Percentiles rank a stretch among this genome's conserved stretches.
Conservation (phyloP, 2,113 vertebrate species). For the Notechis scutatus region DNA sequence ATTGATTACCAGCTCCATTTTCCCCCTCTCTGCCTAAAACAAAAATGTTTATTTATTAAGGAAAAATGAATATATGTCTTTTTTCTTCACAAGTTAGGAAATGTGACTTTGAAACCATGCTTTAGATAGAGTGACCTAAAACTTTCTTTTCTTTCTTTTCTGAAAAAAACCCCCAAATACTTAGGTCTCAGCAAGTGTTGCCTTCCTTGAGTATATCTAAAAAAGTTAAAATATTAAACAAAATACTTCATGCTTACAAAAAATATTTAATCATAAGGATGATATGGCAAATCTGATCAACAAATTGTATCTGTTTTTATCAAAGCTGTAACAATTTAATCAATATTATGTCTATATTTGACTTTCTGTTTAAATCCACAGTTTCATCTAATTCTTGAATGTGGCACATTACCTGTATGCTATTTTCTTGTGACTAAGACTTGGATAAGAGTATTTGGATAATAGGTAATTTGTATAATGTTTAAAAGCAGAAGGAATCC, state of each 20-base stretch:
- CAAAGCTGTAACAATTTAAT: background rate
- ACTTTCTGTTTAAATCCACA: background rate
- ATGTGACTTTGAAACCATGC: background rate
- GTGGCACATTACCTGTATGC: background rate
- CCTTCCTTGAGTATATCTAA: background rate
- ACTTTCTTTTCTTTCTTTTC: background rate
- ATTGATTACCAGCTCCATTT: background rate
- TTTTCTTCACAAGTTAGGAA: background rate
- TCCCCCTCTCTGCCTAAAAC: background rate
- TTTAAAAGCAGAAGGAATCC: conserved; percentile 9
- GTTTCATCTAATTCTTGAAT: background rate
- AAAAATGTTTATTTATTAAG: background rate
- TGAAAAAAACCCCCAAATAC: background rate
- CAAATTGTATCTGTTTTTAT: background rate
- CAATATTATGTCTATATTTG: background rate
- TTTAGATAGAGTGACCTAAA: background rate
- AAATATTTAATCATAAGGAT: background rate
- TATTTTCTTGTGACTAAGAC: background rate
- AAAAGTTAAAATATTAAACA: background rate
- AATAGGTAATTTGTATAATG: background rate
- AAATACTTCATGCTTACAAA: background rate
- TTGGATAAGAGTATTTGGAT: background rate
- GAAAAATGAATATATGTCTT: background rate
- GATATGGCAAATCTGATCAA: background rate
- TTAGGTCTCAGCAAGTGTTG: background rate